Percentiles rank a stretch among this genome's conserved stretches.
Conservation (phyloP, 2,888 invertebrate genomes). For the Anthophora plumipes region DNA sequence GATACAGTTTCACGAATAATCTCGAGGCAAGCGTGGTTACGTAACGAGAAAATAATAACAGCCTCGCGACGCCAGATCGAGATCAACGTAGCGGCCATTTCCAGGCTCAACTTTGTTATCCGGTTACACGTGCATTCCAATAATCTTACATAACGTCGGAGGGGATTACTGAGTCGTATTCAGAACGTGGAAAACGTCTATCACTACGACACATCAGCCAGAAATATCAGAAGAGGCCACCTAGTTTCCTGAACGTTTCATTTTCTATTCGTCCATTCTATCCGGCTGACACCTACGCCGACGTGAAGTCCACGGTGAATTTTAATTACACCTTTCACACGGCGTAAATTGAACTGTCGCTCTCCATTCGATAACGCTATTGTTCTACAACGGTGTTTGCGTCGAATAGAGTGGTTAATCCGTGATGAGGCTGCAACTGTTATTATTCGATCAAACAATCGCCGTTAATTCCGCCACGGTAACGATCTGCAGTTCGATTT, state of each 20-base stretch:
- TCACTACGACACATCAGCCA: not conserved
- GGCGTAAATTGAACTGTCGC: slow-evolving; percentile 24
- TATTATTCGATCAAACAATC: slow-evolving; percentile 10
- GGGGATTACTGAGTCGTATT: slow-evolving; percentile 39
- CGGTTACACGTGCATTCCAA: slow-evolving; percentile 52
- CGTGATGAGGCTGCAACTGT: not conserved
- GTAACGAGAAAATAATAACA: not conserved
- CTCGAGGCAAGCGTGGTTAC: not conserved
- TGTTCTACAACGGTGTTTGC: not conserved
- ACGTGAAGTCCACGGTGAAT: not conserved
- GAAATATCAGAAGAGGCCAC: slow-evolving; percentile 24
- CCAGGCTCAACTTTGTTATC: slow-evolving; percentile 54
- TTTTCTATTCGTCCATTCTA: not conserved
- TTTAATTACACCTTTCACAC: slow-evolving; percentile 15
- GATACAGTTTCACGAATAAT: not conserved
- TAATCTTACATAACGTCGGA: slow-evolving; percentile 58
- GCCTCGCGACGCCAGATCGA: slow-evolving; percentile 10
- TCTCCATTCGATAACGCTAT: not conserved
- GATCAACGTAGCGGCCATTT: slow-evolving; percentile 39
- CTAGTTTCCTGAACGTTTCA: not conserved
- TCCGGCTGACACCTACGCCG: not conserved
- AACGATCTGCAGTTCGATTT: not conserved
- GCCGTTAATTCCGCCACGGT: not conserved
- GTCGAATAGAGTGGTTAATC: not conserved
- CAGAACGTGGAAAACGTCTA: slow-evolving; percentile 31